These are phyloP conservation scores for Ceyx cyanopectus DNA, from an alignment of 2,113 vertebrate species.

Conservation along the genomic window DNA sequence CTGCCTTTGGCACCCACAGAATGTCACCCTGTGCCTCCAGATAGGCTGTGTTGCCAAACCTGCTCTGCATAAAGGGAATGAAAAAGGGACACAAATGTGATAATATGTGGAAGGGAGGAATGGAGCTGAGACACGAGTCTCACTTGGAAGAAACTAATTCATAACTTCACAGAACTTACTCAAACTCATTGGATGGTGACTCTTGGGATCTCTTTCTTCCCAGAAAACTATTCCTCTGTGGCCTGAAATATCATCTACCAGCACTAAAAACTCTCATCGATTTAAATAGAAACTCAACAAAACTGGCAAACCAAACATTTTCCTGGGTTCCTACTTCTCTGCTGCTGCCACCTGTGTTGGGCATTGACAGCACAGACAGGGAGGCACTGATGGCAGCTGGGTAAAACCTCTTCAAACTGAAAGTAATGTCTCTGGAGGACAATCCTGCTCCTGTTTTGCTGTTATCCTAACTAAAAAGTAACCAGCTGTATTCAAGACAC, in stretches of 20 bases:
- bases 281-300: background rate
- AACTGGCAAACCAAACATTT: background rate
- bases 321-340: background rate
- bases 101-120: background rate
- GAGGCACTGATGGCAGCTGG: background rate
- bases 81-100: background rate
- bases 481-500: background rate
- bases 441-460: background rate
- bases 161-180: background rate
- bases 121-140: background rate
- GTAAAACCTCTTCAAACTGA: background rate
- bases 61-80: background rate
- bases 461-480: background rate
- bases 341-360: background rate
- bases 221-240: background rate
- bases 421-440: background rate
- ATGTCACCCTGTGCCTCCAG: background rate
- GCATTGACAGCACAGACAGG: accelerated
- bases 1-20: background rate
- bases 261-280: background rate
- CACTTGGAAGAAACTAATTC: background rate
- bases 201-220: background rate
- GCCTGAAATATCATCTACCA: background rate
- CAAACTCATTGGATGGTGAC: background rate
- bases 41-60: background rate